Conservation (phyloP, 2,797 vertebrate genomes). For the Psittacula derbiana region DNA sequence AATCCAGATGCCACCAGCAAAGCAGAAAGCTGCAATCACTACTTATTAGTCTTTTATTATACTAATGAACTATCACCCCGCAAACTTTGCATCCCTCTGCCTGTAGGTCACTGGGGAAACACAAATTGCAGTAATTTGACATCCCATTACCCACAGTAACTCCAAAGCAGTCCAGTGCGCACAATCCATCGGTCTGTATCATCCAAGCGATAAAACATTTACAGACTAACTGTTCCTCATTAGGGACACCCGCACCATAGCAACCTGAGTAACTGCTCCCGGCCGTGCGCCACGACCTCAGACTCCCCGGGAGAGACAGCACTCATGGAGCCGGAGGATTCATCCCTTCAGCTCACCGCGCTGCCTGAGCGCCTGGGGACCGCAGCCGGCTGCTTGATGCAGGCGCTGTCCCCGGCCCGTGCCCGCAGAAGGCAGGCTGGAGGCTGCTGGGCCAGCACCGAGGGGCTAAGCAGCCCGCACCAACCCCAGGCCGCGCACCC, state of each 20-base stretch:
- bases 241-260: rapidly evolving
- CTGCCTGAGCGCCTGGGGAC: not conserved
- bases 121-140: rapidly evolving
- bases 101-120: not conserved
- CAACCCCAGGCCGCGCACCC: rapidly evolving
- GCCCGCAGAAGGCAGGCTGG: not conserved
- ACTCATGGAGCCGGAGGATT: rapidly evolving
- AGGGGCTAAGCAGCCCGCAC: not conserved
- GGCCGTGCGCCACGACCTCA: not conserved
- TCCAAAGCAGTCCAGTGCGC: rapidly evolving
- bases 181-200: rapidly evolving
- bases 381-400: not conserved
- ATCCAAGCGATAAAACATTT: rapidly evolving
- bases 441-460: not conserved
- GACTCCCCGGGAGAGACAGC: not conserved
- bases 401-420: not conserved
- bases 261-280: not conserved
- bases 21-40: not conserved
- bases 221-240: rapidly evolving
- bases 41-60: not conserved
- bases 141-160: not conserved
- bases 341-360: not conserved
- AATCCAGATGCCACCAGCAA: not conserved
- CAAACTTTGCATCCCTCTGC: not conserved
- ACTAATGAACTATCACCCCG: rapidly evolving